Evolutionary conservation across 2,113 vertebrate genomes (phyloP).

Genomic region (Brachyistius frenatus): DNA sequence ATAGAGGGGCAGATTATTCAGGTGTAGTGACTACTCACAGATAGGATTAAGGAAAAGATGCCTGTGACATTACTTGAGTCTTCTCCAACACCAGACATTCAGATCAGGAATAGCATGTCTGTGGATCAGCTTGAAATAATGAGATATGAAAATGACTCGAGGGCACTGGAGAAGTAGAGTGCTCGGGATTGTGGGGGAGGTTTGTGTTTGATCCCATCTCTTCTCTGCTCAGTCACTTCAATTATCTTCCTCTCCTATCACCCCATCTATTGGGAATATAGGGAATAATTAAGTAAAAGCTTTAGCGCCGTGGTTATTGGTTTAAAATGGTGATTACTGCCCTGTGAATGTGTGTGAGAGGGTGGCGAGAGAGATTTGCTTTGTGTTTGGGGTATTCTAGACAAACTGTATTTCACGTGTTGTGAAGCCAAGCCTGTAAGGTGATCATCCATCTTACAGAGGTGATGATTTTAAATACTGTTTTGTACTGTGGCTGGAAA

Average conservation of each 20-base stretch:
- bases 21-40: conserved; percentile 34
- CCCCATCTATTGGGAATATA: conserved; percentile 80
- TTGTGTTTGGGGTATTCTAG: conserved; percentile 42
- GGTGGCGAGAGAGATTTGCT: conserved; percentile 30
- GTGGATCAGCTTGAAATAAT: conserved; percentile 74
- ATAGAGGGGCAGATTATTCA: conserved; percentile 40
- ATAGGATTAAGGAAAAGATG: conserved; percentile 58
- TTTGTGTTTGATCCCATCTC: conserved; percentile 85
- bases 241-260: conserved; percentile 87
- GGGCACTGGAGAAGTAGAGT: conserved; percentile 85
- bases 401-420: conserved; percentile 29
- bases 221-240: conserved; percentile 86
- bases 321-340: conserved; percentile 71
- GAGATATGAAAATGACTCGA: conserved; percentile 86
- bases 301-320: conserved; percentile 65
- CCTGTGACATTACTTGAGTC: conserved; percentile 51
- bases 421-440: conserved; percentile 2
- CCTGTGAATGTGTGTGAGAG: conserved; percentile 27
- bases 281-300: conserved; percentile 90
- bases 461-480: conserved; percentile 18
- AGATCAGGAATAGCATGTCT: conserved; percentile 65
- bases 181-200: conserved; percentile 83
- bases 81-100: conserved; percentile 60
- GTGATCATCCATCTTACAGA: conserved; percentile 24
- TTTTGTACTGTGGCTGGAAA: not conserved